A percentile compares a stretch with the other conserved stretches of the same genome.
Conservation (phyloP, 2,113 vertebrate genomes). For the Candoia aspera region DNA sequence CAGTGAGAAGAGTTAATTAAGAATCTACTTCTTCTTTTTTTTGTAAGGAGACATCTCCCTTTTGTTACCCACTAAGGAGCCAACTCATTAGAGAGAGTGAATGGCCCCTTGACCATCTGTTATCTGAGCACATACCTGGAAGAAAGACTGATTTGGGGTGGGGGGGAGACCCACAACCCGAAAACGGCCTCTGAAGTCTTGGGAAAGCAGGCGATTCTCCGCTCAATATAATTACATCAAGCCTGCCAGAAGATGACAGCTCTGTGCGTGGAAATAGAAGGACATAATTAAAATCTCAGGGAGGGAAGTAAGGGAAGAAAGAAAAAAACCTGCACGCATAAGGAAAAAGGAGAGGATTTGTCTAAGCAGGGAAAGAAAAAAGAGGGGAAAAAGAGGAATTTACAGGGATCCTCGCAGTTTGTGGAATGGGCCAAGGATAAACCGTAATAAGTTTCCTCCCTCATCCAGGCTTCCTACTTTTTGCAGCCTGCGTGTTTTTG, state of each 20-base stretch:
- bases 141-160: constrained; percentile 31
- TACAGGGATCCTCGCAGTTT: not conserved
- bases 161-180: constrained; percentile 41
- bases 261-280: constrained; percentile 65
- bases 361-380: not conserved
- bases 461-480: not conserved
- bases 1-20: constrained; percentile 32
- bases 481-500: not conserved
- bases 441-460: accelerated
- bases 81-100: constrained; percentile 54
- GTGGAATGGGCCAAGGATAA: not conserved
- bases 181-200: constrained; percentile 51
- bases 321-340: not conserved
- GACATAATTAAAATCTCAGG: constrained; percentile 68
- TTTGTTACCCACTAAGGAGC: constrained; percentile 38
- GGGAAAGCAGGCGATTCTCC: constrained; percentile 54
- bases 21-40: constrained; percentile 32
- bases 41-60: constrained; percentile 40
- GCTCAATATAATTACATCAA: constrained; percentile 62
- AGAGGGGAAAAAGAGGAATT: not conserved
- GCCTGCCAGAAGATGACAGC: constrained; percentile 63
- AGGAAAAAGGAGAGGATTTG: not conserved
- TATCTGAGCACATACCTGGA: constrained; percentile 60
- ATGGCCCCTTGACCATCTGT: constrained; percentile 65
- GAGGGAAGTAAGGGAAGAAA: constrained; percentile 5